Percentiles rank a stretch among this genome's conserved stretches.
These are phyloP conservation scores for Neodon shergylaensis DNA, from an alignment of 2,113 vertebrate species.

Conservation along the genomic window DNA sequence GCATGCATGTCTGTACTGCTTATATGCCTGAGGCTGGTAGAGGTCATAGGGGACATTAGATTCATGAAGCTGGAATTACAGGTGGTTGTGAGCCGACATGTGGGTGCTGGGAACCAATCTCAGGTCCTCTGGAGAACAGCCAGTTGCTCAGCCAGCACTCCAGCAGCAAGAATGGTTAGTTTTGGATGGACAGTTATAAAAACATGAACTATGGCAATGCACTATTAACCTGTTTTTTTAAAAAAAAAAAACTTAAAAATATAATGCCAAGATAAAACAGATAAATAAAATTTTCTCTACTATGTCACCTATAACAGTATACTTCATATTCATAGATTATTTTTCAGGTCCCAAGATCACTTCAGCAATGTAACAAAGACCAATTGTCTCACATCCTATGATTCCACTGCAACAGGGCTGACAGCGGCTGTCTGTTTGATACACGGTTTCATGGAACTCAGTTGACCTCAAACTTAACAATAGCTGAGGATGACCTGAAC, in stretches of 20 bases:
- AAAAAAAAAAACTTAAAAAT: slow-evolving; percentile 27
- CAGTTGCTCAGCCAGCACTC: not conserved
- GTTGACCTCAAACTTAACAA: not conserved
- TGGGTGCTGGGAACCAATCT: not conserved
- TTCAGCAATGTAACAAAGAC: not conserved
- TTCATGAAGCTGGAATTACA: not conserved
- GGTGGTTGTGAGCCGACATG: not conserved
- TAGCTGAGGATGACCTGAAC: not conserved
- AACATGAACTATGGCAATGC: not conserved
- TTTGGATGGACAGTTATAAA: slow-evolving; percentile 3
- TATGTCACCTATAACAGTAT: not conserved
- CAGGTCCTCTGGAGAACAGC: not conserved
- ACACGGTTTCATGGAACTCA: not conserved
- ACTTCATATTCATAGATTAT: not conserved
- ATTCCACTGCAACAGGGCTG: not conserved
- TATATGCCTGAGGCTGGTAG: not conserved
- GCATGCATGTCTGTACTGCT: not conserved
- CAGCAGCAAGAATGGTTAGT: not conserved
- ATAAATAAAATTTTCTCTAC: not conserved
- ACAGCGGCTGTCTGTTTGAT: not conserved
- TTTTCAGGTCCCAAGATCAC: not conserved
- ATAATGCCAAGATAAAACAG: not conserved
- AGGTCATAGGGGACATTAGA: not conserved
- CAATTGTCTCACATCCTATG: not conserved
- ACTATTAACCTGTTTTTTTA: not conserved